Conservation (phyloP, 2,888 invertebrate species). For the Petrolisthes manimaculis region DNA sequence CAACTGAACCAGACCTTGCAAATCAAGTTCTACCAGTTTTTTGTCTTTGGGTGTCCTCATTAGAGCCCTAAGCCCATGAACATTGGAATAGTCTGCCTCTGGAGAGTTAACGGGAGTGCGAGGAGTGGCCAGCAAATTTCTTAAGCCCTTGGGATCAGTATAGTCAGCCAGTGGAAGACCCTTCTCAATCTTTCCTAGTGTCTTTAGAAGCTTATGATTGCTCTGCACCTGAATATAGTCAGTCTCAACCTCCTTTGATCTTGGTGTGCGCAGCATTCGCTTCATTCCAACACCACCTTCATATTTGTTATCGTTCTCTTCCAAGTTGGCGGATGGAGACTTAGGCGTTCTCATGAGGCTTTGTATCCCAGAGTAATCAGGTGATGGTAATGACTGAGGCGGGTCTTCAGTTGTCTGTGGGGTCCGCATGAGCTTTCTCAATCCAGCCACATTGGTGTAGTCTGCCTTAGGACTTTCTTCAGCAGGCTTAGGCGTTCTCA, state of each 20-base stretch:
- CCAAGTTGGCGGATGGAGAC: not conserved
- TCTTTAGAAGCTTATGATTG: conserved; percentile 19
- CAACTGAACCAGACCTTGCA: conserved; percentile 22
- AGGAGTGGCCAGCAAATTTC: conserved; percentile 23
- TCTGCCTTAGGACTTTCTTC: conserved; percentile 21
- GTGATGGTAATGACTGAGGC: not conserved
- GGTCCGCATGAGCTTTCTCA: conserved; percentile 47
- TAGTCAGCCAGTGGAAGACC: conserved; percentile 28
- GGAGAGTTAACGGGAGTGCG: conserved; percentile 24
- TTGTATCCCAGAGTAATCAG: conserved; percentile 34
- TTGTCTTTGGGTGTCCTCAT: conserved; percentile 34
- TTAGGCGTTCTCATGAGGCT: conserved; percentile 25
- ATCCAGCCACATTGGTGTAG: conserved; percentile 46
- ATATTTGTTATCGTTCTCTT: conserved; percentile 39
- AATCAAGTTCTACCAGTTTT: conserved; percentile 9
- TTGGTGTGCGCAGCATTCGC: conserved; percentile 27
- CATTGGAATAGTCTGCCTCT: conserved; percentile 39
- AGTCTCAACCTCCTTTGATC: not conserved
- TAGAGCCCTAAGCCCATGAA: conserved; percentile 10
- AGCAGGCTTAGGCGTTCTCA: conserved; percentile 16
- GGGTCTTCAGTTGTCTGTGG: not conserved
- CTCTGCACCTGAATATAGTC: conserved; percentile 47
- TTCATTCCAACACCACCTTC: conserved; percentile 31
- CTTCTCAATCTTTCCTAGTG: not conserved
- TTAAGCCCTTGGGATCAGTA: conserved; percentile 28